phyloP scores from a whole-genome alignment of 2,888 invertebrate species.

The Gandaritis pyraliata region DNA sequence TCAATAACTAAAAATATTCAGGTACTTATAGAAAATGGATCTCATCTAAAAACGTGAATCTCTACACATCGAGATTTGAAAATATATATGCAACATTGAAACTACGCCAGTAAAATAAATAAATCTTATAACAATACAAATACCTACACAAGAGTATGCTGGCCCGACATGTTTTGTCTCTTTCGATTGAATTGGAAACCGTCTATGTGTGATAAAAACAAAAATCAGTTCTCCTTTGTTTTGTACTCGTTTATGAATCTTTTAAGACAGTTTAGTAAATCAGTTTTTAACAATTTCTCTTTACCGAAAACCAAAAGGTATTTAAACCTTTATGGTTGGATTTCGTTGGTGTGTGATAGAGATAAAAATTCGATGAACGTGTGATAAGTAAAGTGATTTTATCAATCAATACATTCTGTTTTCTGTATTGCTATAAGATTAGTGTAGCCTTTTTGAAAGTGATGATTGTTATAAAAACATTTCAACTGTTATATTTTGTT shows the following conservation, averaged over 20 bases:
- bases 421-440: constrained; percentile 2
- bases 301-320: too few relatives aligned
- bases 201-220: too few relatives aligned
- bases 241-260: too few relatives aligned
- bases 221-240: too few relatives aligned
- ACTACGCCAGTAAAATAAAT: constrained; percentile 18
- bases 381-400: too few relatives aligned
- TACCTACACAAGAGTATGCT: background rate
- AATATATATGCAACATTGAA: constrained; percentile 37
- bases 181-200: too few relatives aligned
- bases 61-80: constrained; percentile 39
- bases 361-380: too few relatives aligned
- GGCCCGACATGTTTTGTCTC: background rate
- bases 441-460: background rate
- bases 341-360: too few relatives aligned
- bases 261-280: too few relatives aligned
- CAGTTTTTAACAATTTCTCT: too few relatives aligned
- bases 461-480: background rate
- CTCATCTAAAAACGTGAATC: constrained; percentile 24
- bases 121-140: background rate
- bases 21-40: constrained; percentile 5
- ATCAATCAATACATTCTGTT: background rate
- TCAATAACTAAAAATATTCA: background rate
- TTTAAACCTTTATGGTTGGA: too few relatives aligned
- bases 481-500: constrained; percentile 13